Evolutionary conservation across 2,797 vertebrate genomes (phyloP), one percentile per base, ranked within the genome.

Genomic region (Anniella stebbinsi): DNA sequence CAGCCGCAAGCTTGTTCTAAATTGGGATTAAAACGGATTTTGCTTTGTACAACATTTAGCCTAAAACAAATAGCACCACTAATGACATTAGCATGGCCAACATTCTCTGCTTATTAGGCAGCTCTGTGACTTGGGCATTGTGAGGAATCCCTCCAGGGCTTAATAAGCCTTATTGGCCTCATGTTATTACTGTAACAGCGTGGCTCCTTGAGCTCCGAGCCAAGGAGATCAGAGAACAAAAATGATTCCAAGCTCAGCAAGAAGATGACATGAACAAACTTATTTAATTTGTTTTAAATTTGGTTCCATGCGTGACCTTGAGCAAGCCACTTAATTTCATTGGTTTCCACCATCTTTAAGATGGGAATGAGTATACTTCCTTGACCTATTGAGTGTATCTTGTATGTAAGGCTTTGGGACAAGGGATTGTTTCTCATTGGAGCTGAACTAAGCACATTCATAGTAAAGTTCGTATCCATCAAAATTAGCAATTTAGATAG

Each of bases 201-300:
- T 70, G 83, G 28, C 3, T n/a, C 51, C 0, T 10, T 36, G 0
- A 1, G 80, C 85, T 84, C 80, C 11, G 13, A 75, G 90, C 72
- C 81, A 41, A 70, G 76, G 75, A 51, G 81, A 88, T 84, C 81
- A 73, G 51, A 80, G 84, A 87, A 87, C 73, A 84, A 70, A 78
- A 86, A 80, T 15, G 80, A 87, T 84, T 82, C 80, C 38, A 72
- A 84, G 75, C 73, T 87, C 77, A 80, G 84, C 66, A 83, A 70
- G 72, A 90, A 60, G 80, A 83, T 87, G 89, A 87, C 89, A n/a
- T 25, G 23, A 73, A 90, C 86, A 87, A 87, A 78, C 45, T 87
- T 87, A 73, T 36, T 89, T 63, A 73, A 84, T 89, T 87, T 89
- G 80, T 84, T 88, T 87, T 82, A 84, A 80, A 89, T 86, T 84